Evolutionary conservation across 2,113 vertebrate species (phyloP), one percentile per base, ranked within the genome.

Genomic region (Aphyosemion australe): DNA sequence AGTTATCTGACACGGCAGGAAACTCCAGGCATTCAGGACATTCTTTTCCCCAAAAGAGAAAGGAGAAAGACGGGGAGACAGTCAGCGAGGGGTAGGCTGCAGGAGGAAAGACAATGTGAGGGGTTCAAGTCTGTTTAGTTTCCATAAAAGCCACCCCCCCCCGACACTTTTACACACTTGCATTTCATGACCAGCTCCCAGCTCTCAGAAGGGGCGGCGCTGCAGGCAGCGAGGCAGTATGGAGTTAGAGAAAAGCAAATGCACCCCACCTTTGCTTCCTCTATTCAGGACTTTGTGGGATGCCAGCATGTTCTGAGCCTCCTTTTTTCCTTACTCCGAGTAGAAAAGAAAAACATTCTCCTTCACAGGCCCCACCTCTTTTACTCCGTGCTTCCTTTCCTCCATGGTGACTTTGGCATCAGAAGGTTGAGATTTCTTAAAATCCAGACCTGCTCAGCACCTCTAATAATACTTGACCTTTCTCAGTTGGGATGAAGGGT

Each of bases 1-100:
- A 65, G 84, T 85, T 88, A 84, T 79, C 72, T 81, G 87, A 89
- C 87, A 87, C 84, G 73, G 85, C 84, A 78, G 88, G 85, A 90
- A 83, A 90, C 78, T 79, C 69, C 80, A 80, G 84, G 83, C 84
- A 85, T 89, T 86, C 85, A 85, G 81, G 85, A 43, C 82, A 88
- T 85, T 86, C 88, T 89, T 87, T 88, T 82, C 85, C 82, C 83
- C 20, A 18, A 72, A 75, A 81, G 83, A 83, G 85, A 82, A 58
- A 84, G 71, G 61, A 67, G 78, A 79, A 56, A 68, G 77, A 57
- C 15, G 3, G 46, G 21, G 69, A 65, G 65, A 20, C 73, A 75
- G 72, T 67, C 58, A 55, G 62, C 2, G 21, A 54, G 66, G 61
- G 65, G 62, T 65, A 66, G 55, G 58, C 48, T 57, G 64, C 57